Base-by-base conservation (phyloP, 2,797 vertebrate genomes). In the Luscinia luscinia region DNA sequence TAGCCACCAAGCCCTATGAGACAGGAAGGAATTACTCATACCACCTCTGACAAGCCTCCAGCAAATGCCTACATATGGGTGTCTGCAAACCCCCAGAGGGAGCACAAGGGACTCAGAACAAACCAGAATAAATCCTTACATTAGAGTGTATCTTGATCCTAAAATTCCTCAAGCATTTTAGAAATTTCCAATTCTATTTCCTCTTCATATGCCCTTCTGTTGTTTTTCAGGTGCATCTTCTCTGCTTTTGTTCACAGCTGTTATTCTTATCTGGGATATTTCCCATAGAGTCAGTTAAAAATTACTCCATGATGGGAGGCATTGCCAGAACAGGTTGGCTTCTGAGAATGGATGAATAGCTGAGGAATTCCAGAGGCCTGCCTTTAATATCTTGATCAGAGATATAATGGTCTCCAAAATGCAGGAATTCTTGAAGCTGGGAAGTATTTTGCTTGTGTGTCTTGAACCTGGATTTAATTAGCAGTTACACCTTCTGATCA, bases 21-120 rank as follows among this genome's bases (percentile, higher is more conserved):
- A 72, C 51, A 90, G 66, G 51, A 87, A 68, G 72, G 36, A 87
- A 78, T 94, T 93, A 73, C 22, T 91, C 48, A 69, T 86, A 72
- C 16, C 21, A 36, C 17, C 45, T 84, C 69, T 90, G 76, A 75
- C 28, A 83, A 52, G 15, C n/a, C 41, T 73, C 66, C 87, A 91
- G 55, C 13, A 92, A 85, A 91, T 80, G 19, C 40, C 51, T 83
- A 21, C 17, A 9, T 57, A 32, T 32, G 19, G 41, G 48, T 27
- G 36, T 24, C 59, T 85, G 36, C 34, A 49, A 89, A 83, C 18
- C 7, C 30, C 9, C 62, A 45, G n/a, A 51, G 54, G 15, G 21
- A 78, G 28, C 45, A 40, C 20, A 63, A 38, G 19, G 10, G 27
- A 75, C 51, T 85, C 55, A 10, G 32, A 78, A 55, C 12, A 89